Percentiles rank a stretch among this genome's conserved stretches.
phyloP scores from a whole-genome alignment of 2,797 vertebrate genomes.

The Lepidocolaptes lacrymiger region DNA sequence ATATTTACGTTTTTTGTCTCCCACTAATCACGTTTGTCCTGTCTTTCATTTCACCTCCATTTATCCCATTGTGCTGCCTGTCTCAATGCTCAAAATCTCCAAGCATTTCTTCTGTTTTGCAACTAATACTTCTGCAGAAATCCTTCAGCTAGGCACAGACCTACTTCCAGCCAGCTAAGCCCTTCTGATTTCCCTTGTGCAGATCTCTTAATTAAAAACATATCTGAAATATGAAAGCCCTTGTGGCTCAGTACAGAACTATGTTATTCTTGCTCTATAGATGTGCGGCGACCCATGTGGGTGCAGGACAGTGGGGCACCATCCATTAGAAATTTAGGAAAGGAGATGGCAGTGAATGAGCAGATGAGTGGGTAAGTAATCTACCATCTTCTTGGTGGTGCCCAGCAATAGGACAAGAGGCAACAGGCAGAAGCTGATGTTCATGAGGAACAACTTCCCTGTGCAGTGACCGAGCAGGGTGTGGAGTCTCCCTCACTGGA shows the following conservation, averaged over 20 bases:
- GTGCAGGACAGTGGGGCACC: fast-evolving
- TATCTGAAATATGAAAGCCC: not conserved
- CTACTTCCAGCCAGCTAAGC: not conserved
- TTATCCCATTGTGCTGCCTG: not conserved
- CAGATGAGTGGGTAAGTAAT: not conserved
- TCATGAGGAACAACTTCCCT: not conserved
- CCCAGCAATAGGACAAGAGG: not conserved
- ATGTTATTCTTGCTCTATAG: not conserved
- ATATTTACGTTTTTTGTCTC: not conserved
- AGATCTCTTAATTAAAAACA: not conserved
- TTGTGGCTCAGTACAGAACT: not conserved
- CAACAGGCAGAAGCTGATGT: not conserved
- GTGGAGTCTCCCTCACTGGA: not conserved
- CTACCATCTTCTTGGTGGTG: fast-evolving
- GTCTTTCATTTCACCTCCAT: not conserved
- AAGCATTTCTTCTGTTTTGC: not conserved
- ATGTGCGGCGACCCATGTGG: not conserved
- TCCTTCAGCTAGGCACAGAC: not conserved
- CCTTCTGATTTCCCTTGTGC: not conserved
- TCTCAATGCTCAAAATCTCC: not conserved
- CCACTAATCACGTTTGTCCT: not conserved
- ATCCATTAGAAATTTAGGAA: not conserved
- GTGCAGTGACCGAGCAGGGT: not conserved
- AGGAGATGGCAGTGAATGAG: not conserved
- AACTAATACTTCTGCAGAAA: not conserved